Base-by-base conservation (phyloP, 2,888 invertebrate species). In the Microctonus hyperodae region DNA sequence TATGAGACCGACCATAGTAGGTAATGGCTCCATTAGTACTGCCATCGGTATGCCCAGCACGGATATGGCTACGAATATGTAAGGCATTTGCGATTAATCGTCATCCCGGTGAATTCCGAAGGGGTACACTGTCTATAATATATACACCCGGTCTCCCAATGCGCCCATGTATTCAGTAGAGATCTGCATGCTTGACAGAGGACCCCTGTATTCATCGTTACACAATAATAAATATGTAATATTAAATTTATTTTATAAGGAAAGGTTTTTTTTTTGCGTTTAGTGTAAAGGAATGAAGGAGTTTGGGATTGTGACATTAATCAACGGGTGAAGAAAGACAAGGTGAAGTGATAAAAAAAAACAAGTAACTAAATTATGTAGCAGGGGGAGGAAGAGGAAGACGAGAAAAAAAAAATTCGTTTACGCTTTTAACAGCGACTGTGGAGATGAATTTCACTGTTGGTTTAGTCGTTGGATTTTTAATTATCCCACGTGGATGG, bases 51-150 rank as follows among this genome's bases (percentile, higher is more conserved):
- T 78, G 77, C 74, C 67, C 64, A 68, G 70, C 69, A 59, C 66
- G 71, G 67, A 68, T 72, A 73, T 69, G 69, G 71, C 72, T 75
- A 75, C 78, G 75, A 78, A 73, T 76, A 78, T 75, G 77, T 79
- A 78, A 79, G 79, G 76, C 74, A 80, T 79, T 76, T 74, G 72
- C 69, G 74, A 76, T 78, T 74, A 75, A 72, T 71, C 68, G 73
- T 69, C 73, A 75, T 78, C 74, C 69, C 70, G 70, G 71, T 70
- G 67, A 70, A 77, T 76, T 76, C 76, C 76, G 9, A 70, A 69
- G 65, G 71, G 67, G 69, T 67, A 56, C 60, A 58, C 40, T 16
- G 63, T 25, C 57, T 50, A 35, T 20, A 48, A 13, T 50, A 40
- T 20, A 23, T 13, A 23, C 31, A 13, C 13, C 16, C 60, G 22